Evolutionary conservation across 2,113 vertebrate species (phyloP).

Genomic region (Pomatostomus ruficeps): DNA sequence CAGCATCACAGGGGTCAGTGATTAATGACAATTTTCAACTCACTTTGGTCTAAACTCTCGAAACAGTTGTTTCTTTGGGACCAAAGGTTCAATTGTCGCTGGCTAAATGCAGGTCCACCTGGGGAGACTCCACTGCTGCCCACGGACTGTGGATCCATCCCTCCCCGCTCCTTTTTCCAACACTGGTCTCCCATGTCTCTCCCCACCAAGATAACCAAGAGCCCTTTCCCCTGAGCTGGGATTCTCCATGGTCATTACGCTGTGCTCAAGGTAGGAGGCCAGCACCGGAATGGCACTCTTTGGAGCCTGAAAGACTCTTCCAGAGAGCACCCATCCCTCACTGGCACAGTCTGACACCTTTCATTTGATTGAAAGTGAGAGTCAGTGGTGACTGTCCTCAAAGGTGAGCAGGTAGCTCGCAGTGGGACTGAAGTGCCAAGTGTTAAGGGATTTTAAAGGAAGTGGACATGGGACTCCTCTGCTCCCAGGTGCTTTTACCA

Average conservation of each 20-base stretch:
- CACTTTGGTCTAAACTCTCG: not conserved
- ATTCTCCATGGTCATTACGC: not conserved
- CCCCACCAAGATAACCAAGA: not conserved
- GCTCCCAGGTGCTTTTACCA: not conserved
- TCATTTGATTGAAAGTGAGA: not conserved
- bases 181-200: not conserved
- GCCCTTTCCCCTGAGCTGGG: not conserved
- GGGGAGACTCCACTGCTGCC: not conserved
- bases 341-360: not conserved
- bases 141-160: rapidly evolving
- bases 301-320: not conserved
- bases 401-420: not conserved
- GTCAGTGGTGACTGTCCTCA: not conserved
- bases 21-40: conserved; percentile 15
- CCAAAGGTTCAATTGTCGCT: not conserved
- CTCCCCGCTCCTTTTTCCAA: not conserved
- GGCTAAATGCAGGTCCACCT: not conserved
- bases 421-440: not conserved
- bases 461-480: not conserved
- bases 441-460: not conserved
- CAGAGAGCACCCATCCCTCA: not conserved
- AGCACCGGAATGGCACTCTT: not conserved
- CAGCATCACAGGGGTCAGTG: not conserved
- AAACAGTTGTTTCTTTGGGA: not conserved
- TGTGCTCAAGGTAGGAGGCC: not conserved